Evolutionary conservation across 2,888 invertebrate genomes (phyloP).

Genomic region (Hypolimnas misippus): DNA sequence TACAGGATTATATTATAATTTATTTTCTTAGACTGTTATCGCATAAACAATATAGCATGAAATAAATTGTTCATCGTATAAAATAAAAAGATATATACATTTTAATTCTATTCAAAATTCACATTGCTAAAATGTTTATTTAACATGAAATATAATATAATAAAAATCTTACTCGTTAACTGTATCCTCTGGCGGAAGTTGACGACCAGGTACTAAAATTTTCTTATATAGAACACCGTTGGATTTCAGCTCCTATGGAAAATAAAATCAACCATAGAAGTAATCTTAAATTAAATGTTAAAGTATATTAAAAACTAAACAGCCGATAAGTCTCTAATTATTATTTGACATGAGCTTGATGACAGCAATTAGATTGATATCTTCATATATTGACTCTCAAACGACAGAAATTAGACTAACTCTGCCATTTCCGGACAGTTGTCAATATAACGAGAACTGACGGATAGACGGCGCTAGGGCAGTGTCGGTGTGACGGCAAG

Average conservation of each 20-base stretch:
- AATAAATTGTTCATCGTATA: background rate
- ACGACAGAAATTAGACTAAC: slow-evolving; percentile 38
- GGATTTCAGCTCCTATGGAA: slow-evolving; percentile 67
- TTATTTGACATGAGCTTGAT: slow-evolving; percentile 21
- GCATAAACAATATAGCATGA: background rate
- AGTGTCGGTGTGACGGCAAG: slow-evolving; percentile 19
- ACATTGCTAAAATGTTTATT: no score
- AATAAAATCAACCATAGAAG: slow-evolving; percentile 36
- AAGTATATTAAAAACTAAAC: background rate
- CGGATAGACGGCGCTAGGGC: slow-evolving; percentile 26
- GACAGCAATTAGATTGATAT: slow-evolving; percentile 30
- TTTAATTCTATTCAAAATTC: background rate
- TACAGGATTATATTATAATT: slow-evolving; percentile 50
- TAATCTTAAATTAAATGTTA: background rate
- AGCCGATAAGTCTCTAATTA: slow-evolving; percentile 14
- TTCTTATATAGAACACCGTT: slow-evolving; percentile 71
- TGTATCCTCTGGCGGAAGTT: slow-evolving; percentile 67
- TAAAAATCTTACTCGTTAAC: slow-evolving; percentile 68
- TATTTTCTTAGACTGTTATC: slow-evolving; percentile 12
- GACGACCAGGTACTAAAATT: slow-evolving; percentile 72
- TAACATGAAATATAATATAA: no score
- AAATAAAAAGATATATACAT: background rate
- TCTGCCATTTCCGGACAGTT: slow-evolving; percentile 31
- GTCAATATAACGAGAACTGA: slow-evolving; percentile 40
- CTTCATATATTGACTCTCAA: slow-evolving; percentile 28